Evolutionary conservation across 2,113 vertebrate genomes (phyloP).

Genomic region (Gallinago paraguaiae): DNA sequence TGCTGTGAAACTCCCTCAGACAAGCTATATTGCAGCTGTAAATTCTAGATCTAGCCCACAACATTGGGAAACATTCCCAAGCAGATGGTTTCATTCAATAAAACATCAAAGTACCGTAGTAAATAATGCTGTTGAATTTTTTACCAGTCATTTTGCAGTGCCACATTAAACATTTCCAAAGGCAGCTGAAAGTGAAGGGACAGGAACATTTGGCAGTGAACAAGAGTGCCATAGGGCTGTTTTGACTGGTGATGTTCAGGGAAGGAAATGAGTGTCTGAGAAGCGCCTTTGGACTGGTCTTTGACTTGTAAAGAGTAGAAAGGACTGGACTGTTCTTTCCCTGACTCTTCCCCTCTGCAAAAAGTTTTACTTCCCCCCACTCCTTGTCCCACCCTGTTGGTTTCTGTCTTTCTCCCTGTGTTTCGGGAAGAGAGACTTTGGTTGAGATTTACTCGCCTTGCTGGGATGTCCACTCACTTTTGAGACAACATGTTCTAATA

Average conservation of each 20-base stretch:
- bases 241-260: not conserved
- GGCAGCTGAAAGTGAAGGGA: constrained; percentile 31
- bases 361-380: not conserved
- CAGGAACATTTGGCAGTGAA: not conserved
- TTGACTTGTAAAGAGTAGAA: not conserved
- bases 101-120: constrained; percentile 46
- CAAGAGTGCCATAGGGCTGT: not conserved
- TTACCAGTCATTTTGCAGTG: constrained; percentile 31
- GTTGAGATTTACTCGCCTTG: not conserved
- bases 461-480: not conserved
- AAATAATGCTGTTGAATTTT: constrained; percentile 49
- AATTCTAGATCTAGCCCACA: constrained; percentile 41
- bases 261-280: not conserved
- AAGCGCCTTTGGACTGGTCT: not conserved
- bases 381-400: not conserved
- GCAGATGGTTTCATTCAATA: constrained; percentile 58
- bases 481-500: not conserved
- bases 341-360: not conserved
- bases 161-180: constrained; percentile 22
- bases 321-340: not conserved
- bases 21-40: constrained; percentile 26
- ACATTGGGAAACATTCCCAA: not conserved
- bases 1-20: constrained; percentile 13
- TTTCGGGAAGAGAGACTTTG: not conserved
- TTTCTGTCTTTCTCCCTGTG: not conserved